These are phyloP conservation scores for Margaritifera margaritifera DNA, from an alignment of 2,888 invertebrate species.

Conservation along the genomic window DNA sequence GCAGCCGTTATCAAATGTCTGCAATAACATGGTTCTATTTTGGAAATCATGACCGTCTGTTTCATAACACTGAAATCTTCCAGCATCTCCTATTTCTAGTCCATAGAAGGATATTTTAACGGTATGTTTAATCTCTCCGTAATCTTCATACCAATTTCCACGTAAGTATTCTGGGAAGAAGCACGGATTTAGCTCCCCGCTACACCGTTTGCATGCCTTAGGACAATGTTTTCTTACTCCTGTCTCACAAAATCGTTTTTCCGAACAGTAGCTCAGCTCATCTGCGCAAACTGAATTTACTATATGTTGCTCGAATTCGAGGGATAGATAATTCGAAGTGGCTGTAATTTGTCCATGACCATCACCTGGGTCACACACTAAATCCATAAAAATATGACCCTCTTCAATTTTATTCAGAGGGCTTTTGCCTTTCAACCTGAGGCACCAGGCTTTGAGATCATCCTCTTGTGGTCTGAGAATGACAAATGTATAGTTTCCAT, in stretches of 20 bases:
- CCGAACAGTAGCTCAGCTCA: constrained; percentile 49
- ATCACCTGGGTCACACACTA: constrained; percentile 54
- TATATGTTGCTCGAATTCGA: constrained; percentile 35
- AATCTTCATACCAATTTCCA: constrained; percentile 49
- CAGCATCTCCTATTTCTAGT: constrained; percentile 32
- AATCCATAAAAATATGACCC: constrained; percentile 55
- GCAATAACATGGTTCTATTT: constrained; percentile 44
- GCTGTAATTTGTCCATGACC: constrained; percentile 34
- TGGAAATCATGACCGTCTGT: constrained; percentile 35
- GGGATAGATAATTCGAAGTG: constrained; percentile 32
- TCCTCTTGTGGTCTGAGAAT: constrained; percentile 37
- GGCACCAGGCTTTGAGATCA: constrained; percentile 45
- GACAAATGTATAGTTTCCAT: constrained; percentile 49
- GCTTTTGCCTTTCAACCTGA: constrained; percentile 45
- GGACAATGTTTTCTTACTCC: constrained; percentile 34
- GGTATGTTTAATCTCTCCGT: constrained; percentile 20
- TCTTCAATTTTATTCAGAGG: constrained; percentile 40
- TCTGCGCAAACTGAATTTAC: constrained; percentile 54
- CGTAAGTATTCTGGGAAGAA: constrained; percentile 50
- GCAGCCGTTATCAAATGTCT: constrained; percentile 63
- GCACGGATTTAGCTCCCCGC: constrained; percentile 45
- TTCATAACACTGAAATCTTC: constrained; percentile 42
- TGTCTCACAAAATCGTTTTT: constrained; percentile 43
- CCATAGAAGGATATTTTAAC: constrained; percentile 37
- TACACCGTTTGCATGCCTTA: constrained; percentile 39